Evolutionary conservation across 2,888 invertebrate species (phyloP).

Genomic region (Sicus ferrugineus): DNA sequence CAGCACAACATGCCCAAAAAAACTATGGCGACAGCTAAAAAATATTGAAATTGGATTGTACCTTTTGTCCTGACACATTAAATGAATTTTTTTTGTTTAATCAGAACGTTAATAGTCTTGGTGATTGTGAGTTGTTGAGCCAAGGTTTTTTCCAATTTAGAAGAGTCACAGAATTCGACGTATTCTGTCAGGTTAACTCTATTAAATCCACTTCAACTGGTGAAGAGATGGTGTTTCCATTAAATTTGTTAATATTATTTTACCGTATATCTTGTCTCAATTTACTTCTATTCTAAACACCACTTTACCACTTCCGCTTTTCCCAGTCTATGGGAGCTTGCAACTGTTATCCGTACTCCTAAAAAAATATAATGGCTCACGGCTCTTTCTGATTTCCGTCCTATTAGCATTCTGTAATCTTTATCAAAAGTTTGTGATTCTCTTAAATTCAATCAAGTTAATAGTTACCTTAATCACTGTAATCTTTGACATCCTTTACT

Average conservation of each 20-base stretch:
- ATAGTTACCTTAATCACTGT: neutral
- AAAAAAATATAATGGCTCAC: neutral
- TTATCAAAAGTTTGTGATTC: neutral
- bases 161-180: neutral
- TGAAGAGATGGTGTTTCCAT: neutral
- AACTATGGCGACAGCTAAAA: neutral
- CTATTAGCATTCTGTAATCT: neutral
- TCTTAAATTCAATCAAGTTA: neutral
- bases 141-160: constrained; percentile 1
- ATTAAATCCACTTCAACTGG: neutral
- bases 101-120: neutral
- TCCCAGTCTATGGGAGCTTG: neutral
- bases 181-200: neutral
- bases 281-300: neutral
- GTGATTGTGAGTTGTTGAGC: neutral
- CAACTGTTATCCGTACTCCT: neutral
- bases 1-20: neutral
- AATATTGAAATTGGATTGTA: neutral
- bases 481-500: too few species aligned
- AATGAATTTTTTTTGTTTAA: neutral
- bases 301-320: neutral
- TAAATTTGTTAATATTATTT: neutral
- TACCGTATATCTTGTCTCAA: neutral
- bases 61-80: neutral
- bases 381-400: neutral